Base-by-base conservation (phyloP, 2,888 invertebrate species). In the Electrophaes corylata region DNA sequence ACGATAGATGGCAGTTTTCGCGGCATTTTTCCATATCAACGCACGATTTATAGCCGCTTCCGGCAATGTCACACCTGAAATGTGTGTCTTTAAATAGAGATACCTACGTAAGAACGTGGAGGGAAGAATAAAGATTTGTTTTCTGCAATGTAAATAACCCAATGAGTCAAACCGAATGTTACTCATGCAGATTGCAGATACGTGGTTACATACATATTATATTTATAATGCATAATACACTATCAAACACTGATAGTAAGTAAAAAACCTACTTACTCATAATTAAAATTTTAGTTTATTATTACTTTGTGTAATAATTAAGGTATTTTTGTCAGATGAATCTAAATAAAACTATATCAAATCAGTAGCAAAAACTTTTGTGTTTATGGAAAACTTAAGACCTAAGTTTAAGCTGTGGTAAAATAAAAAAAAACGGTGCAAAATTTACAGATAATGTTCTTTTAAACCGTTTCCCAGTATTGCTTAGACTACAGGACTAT, bases 21-120 rank as follows among this genome's bases (percentile, higher is more conserved):
- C 75, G 76, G 76, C 72, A 79, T 83, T 81, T 83, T 83, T 81
- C 75, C 79, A 76, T 84, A 83, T 80, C 79, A 80, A 75, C 73
- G 69, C 75, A 79, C 75, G 83, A 84, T 84, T 83, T 85, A 86
- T 85, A 71, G 78, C 70, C 71, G 72, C 77, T 76, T 72, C 72
- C 74, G 74, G 82, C 81, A 69, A 66, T 78, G 81, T 84, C 82
- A 81, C 77, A 79, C 70, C 73, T 81, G 76, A 83, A 80, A 81
- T 80, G 78, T 84, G 77, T 75, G 78, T 72, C 70, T 75, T 77
- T 79, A 79, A 78, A 79, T 77, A 77, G 69, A 77, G 77, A 76
- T 78, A 72, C 63, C 70, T 59, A 64, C 73, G 70, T 65, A 70
- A 70, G 58, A 76, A 78, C 79, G 78, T 81, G 80, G 70, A 62